phyloP scores from a whole-genome alignment of 2,797 vertebrate genomes.

The Acanthornis magna region DNA sequence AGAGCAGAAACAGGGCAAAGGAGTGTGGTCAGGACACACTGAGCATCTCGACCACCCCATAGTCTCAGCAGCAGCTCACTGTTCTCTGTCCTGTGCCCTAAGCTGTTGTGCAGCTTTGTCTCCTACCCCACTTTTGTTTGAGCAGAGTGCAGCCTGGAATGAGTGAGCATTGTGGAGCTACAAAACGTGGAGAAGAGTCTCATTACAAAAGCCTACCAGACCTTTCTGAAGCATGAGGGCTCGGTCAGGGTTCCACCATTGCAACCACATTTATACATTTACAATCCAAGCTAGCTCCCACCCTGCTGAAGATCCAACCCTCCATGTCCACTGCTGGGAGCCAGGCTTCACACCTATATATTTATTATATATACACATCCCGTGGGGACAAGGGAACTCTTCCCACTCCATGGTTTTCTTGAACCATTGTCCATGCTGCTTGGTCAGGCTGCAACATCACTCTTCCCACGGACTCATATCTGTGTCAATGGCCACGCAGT shows the following conservation, averaged over 20 bases:
- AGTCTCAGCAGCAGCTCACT: background rate
- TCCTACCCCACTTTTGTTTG: background rate
- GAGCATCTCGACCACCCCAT: background rate
- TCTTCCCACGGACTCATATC: constrained; percentile 99
- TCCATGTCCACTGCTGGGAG: background rate
- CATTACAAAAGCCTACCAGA: background rate
- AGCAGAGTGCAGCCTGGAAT: background rate
- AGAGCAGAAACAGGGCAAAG: background rate
- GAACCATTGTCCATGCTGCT: background rate
- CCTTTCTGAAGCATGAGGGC: background rate
- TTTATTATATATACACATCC: constrained; percentile 62
- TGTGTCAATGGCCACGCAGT: constrained; percentile 97
- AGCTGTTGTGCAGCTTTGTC: background rate
- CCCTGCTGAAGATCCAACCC: background rate
- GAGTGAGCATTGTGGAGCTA: background rate
- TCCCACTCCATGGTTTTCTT: background rate
- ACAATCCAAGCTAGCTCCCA: background rate
- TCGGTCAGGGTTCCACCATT: background rate
- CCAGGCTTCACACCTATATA: background rate
- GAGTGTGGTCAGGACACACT: background rate
- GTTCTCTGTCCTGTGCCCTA: background rate
- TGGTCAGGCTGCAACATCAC: constrained; percentile 69
- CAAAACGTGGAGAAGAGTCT: background rate
- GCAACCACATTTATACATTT: background rate
- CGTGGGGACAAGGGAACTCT: background rate